These are phyloP conservation scores for Pelusios castaneus DNA, from an alignment of 2,113 vertebrate genomes.

Conservation along the genomic window DNA sequence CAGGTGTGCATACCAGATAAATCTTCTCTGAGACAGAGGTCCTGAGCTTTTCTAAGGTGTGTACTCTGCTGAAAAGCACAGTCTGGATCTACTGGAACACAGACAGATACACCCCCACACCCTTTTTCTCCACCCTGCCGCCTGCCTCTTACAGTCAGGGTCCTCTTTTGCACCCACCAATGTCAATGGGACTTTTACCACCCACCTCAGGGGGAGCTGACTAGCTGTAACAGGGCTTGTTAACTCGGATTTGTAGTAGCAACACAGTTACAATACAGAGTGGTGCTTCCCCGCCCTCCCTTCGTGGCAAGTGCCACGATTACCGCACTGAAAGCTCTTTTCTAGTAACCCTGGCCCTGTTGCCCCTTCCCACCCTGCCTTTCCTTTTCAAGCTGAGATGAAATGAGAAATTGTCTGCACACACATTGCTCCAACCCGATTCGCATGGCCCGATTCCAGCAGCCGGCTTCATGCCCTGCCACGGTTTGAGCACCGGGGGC, in stretches of 20 bases:
- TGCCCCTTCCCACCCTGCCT: neutral
- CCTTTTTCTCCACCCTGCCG: neutral
- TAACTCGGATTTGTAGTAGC: neutral
- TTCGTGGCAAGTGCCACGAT: neutral
- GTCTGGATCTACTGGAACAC: neutral
- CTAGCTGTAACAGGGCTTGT: neutral
- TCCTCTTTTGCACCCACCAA: neutral
- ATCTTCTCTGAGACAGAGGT: neutral
- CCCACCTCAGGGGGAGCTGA: neutral
- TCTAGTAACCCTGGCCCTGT: neutral
- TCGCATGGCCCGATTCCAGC: neutral
- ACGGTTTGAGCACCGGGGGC: neutral
- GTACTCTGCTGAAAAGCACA: neutral
- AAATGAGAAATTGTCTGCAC: neutral
- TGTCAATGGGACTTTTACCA: neutral
- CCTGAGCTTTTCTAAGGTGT: neutral
- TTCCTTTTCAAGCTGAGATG: neutral
- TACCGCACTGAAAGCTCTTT: neutral
- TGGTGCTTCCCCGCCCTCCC: neutral
- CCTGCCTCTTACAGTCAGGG: too few relatives aligned
- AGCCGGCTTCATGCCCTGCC: neutral
- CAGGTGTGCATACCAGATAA: neutral
- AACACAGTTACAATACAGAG: neutral
- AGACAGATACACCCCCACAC: accelerated
- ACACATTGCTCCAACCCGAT: neutral